Percentiles rank a stretch among this genome's conserved stretches.
Conservation (phyloP, 2,797 vertebrate species). For the Rhodeus uyekii region DNA sequence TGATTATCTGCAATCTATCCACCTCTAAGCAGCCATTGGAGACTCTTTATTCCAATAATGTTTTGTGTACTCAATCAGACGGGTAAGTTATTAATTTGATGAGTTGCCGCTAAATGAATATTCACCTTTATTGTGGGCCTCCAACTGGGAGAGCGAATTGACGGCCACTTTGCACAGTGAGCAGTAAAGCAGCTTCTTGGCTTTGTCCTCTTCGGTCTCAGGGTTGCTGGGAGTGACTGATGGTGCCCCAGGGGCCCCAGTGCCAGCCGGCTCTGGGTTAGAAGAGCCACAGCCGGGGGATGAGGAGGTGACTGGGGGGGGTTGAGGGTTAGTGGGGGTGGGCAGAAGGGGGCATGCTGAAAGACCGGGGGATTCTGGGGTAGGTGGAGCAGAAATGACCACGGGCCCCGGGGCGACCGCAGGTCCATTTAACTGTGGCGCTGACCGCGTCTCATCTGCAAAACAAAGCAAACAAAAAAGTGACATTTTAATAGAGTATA, state of each 20-base stretch:
- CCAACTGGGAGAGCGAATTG: conserved; percentile 89
- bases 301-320: conserved; percentile 63
- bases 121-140: conserved; percentile 94
- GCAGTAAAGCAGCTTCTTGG: conserved; percentile 91
- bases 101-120: not conserved
- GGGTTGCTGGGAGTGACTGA: conserved; percentile 64
- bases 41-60: not conserved
- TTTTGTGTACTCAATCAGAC: not conserved
- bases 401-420: conserved; percentile 65
- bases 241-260: conserved; percentile 48
- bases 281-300: conserved; percentile 62
- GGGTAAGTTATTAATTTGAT: not conserved
- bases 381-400: conserved; percentile 68
- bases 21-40: not conserved
- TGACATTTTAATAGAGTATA: conserved; percentile 20
- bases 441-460: conserved; percentile 72
- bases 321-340: conserved; percentile 60
- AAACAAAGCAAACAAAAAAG: conserved; percentile 44
- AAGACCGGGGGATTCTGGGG: conserved; percentile 68
- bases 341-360: conserved; percentile 67
- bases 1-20: not conserved
- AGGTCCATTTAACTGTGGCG: conserved; percentile 68
- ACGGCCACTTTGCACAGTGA: conserved; percentile 93
- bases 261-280: conserved; percentile 65
- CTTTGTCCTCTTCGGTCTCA: conserved; percentile 88